Base-by-base conservation (phyloP, 2,888 invertebrate genomes). In the Cheilosia grossa region DNA sequence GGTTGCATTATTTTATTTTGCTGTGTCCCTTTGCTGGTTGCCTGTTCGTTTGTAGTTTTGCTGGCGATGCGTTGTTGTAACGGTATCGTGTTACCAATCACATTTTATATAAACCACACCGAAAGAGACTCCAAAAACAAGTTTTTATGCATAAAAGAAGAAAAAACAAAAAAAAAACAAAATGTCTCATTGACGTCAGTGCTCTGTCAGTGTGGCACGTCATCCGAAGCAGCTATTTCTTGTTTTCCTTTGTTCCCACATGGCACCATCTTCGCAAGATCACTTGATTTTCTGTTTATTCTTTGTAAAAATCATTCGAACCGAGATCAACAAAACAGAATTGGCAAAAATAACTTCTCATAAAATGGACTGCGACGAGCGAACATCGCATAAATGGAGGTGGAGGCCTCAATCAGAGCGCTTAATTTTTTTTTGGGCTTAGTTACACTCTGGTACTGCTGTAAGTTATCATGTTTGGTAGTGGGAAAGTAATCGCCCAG, bases 221-320 rank as follows among this genome's bases (percentile, higher is more conserved):
- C 72, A 78, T 53, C 74, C 53, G 64, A 74, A 74, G 74, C 80
- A 74, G 79, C 83, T 80, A 70, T 80, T 79, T 80, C 83, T 83
- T 83, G 69, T 83, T 80, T 69, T 64, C 49, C 72, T 58, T 74
- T 69, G 72, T 66, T 73, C 49, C 21, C 42, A 24, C 51, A 19
- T 42, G 24, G 53, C 42, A 24, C 33, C 73, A 63, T 63, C 47
- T 27, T 49, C 53, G 27, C 53, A 27, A 59, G 37, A 37, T 44
- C 30, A 54, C 42, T 54, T 54, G 49, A 33, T 24, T 13, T 15
- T 56, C 53, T 44, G 69, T 21, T 67, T 30, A 56, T 19, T 67
- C 15, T 44, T 17, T 42, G 42, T 44, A 56, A 42, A 19, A 64
- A 21, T 10, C 19, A 27, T 9, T 21, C 7, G 40, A 54, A 37